Conservation (phyloP, 2,797 vertebrate species). For the Rhinatrema bivittatum region DNA sequence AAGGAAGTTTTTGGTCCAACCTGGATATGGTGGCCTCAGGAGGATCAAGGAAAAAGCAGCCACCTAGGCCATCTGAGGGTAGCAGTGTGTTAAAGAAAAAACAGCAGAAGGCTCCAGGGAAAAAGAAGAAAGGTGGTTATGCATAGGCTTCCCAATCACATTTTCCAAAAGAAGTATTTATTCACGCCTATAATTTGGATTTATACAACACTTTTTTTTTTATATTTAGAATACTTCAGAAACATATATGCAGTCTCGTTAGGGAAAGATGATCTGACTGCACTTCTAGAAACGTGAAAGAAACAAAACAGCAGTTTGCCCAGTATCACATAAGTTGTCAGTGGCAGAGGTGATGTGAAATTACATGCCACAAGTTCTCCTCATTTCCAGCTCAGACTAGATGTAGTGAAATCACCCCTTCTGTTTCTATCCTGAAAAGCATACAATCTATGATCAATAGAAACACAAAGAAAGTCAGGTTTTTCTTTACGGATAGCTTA, state of each 20-base stretch:
- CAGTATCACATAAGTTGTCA: too few species aligned
- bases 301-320: too few species aligned
- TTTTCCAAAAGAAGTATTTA: not conserved
- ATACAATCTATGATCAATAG: too few species aligned
- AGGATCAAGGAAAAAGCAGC: conserved; percentile 51
- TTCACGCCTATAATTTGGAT: not conserved
- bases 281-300: not conserved
- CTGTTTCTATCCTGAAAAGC: too few species aligned
- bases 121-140: not conserved
- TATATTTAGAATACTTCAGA: too few species aligned
- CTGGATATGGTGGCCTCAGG: conserved; percentile 30
- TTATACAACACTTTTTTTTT: not conserved
- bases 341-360: too few species aligned
- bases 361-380: too few species aligned
- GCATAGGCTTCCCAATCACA: fast-evolving
- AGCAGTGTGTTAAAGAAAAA: conserved; percentile 23
- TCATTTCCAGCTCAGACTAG: too few species aligned
- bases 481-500: too few species aligned
- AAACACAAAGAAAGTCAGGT: too few species aligned
- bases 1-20: conserved; percentile 50
- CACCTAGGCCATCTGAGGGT: conserved; percentile 49
- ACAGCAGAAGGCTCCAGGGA: not conserved
- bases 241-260: too few species aligned
- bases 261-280: not conserved
- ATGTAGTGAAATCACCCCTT: too few species aligned